A percentile compares a stretch with the other conserved stretches of the same genome.
These are phyloP conservation scores for Stylophora pistillata DNA, from an alignment of 64 coral and sea anemone species.

Conservation along the genomic window DNA sequence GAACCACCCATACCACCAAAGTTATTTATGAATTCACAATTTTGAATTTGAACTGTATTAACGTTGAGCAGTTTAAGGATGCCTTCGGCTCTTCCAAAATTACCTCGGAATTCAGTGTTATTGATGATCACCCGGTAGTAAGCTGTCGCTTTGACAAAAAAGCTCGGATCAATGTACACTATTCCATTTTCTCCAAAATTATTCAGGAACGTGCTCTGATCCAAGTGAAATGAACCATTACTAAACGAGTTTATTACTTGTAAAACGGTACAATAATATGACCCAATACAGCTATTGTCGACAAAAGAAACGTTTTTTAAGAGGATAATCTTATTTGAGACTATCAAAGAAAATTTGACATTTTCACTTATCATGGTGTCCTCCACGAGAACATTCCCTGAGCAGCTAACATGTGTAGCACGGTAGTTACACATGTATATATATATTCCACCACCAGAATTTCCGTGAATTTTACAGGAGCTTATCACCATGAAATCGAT, in stretches of 20 bases:
- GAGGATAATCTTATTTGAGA: background rate
- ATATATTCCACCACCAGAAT: slow-evolving; percentile 1
- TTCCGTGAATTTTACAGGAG: background rate
- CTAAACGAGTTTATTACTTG: background rate
- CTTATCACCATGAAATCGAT: background rate
- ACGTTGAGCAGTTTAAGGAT: background rate
- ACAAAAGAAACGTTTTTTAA: background rate
- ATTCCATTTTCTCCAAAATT: slow-evolving; percentile 1
- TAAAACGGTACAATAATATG: background rate
- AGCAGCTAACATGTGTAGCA: no score
- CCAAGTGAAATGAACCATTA: background rate
- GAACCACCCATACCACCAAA: slow-evolving; percentile 21
- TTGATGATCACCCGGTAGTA: background rate
- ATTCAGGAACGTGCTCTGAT: background rate
- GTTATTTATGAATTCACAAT: slow-evolving; percentile 25
- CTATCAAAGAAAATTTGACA: background rate
- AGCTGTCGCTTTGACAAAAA: rapidly evolving
- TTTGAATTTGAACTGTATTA: background rate
- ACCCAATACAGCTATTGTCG: background rate
- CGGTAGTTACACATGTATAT: background rate
- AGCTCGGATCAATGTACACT: background rate
- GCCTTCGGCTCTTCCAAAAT: background rate
- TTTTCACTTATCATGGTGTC: slow-evolving; percentile 1
- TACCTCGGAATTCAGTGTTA: background rate
- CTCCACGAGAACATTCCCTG: background rate